Percentiles rank a stretch among this genome's conserved stretches.
Evolutionary conservation across 1,140 invertebrate species (phyloP).

Genomic region (Macrobrachium rosenbergii): DNA sequence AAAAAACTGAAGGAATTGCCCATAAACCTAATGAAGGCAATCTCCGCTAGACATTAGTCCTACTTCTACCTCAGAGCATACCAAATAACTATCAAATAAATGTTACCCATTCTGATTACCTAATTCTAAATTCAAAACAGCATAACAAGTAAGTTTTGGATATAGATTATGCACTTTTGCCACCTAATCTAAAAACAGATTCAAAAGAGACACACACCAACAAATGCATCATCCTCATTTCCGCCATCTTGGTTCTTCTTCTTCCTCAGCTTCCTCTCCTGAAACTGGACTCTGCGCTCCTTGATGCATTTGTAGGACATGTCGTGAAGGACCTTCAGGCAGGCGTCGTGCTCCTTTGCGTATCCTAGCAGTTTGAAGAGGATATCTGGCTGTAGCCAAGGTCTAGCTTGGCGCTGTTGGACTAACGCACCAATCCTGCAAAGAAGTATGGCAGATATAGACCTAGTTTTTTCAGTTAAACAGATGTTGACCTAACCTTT

Average conservation of each 20-base stretch:
- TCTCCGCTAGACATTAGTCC: too few relatives aligned
- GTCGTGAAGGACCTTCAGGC: constrained; percentile 85
- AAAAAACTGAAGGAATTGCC: too few relatives aligned
- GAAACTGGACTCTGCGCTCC: constrained; percentile 73
- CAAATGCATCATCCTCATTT: not conserved
- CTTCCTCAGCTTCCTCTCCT: constrained; percentile 64
- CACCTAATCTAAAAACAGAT: not conserved
- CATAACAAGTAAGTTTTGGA: too few relatives aligned
- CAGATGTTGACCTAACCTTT: too few relatives aligned
- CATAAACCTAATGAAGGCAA: too few relatives aligned
- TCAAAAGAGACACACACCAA: not conserved
- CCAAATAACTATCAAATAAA: too few relatives aligned
- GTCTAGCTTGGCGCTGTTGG: constrained; percentile 83
- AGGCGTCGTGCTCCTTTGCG: constrained; percentile 81
- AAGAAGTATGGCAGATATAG: too few relatives aligned
- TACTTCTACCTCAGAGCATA: too few relatives aligned
- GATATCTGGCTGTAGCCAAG: constrained; percentile 85
- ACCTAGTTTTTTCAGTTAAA: too few relatives aligned
- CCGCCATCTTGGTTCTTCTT: not conserved
- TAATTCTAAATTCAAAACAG: too few relatives aligned
- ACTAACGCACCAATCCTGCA: constrained; percentile 76
- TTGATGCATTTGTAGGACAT: constrained; percentile 82
- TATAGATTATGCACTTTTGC: not conserved
- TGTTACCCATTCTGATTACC: too few relatives aligned
- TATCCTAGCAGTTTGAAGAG: constrained; percentile 85